Evolutionary conservation across 2,888 invertebrate genomes (phyloP).

Genomic region (Megalurothrips usitatus): DNA sequence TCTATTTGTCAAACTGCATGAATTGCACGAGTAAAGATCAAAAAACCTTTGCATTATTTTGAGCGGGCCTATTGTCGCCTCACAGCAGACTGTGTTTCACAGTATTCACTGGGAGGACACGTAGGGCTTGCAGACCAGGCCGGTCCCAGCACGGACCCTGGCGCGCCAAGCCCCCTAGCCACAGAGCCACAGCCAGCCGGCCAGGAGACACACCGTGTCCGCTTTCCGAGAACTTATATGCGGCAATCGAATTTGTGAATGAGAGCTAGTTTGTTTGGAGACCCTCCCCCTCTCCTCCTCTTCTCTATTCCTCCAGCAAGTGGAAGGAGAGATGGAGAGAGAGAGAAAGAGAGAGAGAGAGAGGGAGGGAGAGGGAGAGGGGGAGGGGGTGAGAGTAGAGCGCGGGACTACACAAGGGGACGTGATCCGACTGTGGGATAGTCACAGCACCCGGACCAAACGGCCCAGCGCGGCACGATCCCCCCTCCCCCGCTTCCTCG

Average conservation of each 20-base stretch:
- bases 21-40: too few species aligned
- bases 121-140: too few species aligned
- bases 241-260: constrained; percentile 20
- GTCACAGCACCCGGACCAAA: not conserved
- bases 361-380: not conserved
- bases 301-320: too few species aligned
- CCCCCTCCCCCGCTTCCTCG: too few species aligned
- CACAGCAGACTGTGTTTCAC: too few species aligned
- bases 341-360: not conserved
- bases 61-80: too few species aligned
- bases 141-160: not conserved
- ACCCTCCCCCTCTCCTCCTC: not conserved
- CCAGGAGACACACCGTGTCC: not conserved
- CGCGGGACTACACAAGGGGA: not conserved
- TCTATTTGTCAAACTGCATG: too few species aligned
- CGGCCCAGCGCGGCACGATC: not conserved
- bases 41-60: too few species aligned
- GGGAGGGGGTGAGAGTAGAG: not conserved
- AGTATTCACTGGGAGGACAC: too few species aligned
- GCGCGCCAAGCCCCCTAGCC: not conserved
- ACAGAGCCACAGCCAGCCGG: not conserved
- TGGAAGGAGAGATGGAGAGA: too few species aligned
- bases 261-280: constrained; percentile 20
- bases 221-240: constrained; percentile 16
- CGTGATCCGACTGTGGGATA: constrained; percentile 12